phyloP scores from a whole-genome alignment of 2,797 vertebrate genomes.

The Gadopsis bispinosus region DNA sequence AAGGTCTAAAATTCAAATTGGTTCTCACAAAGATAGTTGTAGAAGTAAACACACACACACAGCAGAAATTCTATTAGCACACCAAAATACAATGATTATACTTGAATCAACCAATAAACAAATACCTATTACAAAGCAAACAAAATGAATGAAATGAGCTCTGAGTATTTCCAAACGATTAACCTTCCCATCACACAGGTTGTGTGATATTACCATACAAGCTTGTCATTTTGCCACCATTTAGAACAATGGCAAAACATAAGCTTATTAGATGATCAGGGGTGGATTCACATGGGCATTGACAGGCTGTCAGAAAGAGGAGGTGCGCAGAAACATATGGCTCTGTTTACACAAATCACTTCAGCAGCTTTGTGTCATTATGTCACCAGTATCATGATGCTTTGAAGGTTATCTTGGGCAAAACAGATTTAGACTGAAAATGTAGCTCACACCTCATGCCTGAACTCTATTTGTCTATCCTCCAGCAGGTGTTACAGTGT shows the following conservation, averaged over 20 bases:
- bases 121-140: slow-evolving; percentile 23
- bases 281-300: slow-evolving; percentile 34
- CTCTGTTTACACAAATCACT: slow-evolving; percentile 50
- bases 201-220: slow-evolving; percentile 17
- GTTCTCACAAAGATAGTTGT: too few relatives aligned
- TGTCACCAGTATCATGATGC: slow-evolving; percentile 1
- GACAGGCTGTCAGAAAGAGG: slow-evolving; percentile 34
- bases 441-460: not conserved
- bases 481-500: not conserved
- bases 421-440: slow-evolving; percentile 11
- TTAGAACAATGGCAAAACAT: slow-evolving; percentile 41
- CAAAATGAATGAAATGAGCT: slow-evolving; percentile 35
- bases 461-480: not conserved
- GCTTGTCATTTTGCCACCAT: slow-evolving; percentile 25
- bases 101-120: slow-evolving; percentile 5
- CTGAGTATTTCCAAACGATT: slow-evolving; percentile 34
- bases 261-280: slow-evolving; percentile 40
- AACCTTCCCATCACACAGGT: slow-evolving; percentile 47
- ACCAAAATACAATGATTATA: slow-evolving; percentile 1
- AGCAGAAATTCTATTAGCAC: not conserved
- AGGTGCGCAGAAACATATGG: slow-evolving; percentile 54
- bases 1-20: too few relatives aligned
- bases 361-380: slow-evolving; percentile 37
- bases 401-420: slow-evolving; percentile 19
- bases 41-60: not conserved